Evolutionary conservation across 92 coral and sea anemone genomes (phyloP).

Genomic region (Nematostella vectensis): DNA sequence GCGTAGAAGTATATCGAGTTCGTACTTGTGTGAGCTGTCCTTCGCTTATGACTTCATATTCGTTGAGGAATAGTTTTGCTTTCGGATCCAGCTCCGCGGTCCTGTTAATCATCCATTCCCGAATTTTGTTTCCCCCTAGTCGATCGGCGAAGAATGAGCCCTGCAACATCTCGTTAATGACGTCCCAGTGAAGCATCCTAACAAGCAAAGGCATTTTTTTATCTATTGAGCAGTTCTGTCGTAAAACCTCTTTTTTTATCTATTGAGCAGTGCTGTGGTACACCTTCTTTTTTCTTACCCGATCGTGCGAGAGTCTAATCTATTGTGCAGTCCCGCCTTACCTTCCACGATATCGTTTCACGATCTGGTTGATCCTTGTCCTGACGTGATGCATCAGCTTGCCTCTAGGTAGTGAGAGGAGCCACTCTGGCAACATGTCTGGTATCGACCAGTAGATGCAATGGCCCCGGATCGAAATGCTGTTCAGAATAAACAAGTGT

Average conservation of each 20-base stretch:
- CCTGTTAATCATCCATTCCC: constrained; percentile 71
- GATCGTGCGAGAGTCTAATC: too few relatives aligned
- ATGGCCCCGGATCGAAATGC: constrained; percentile 68
- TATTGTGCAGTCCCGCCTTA: too few relatives aligned
- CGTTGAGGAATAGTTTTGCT: constrained; percentile 63
- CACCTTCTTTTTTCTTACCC: too few relatives aligned
- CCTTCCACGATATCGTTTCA: constrained; percentile 51
- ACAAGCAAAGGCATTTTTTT: background rate
- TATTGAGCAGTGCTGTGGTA: too few relatives aligned
- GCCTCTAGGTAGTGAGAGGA: constrained; percentile 12
- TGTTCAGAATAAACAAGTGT: too few relatives aligned
- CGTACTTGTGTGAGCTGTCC: constrained; percentile 67
- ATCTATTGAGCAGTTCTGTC: background rate
- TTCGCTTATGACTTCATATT: constrained; percentile 65
- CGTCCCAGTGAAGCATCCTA: constrained; percentile 80
- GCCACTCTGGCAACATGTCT: constrained; percentile 61
- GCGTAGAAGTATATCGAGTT: too few relatives aligned
- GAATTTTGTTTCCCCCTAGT: constrained; percentile 32
- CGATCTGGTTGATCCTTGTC: constrained; percentile 29
- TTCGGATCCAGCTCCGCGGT: constrained; percentile 56
- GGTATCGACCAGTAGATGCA: constrained; percentile 74
- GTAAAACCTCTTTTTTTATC: background rate
- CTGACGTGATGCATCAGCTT: constrained; percentile 24
- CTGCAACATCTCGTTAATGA: constrained; percentile 81
- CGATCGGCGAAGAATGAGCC: constrained; percentile 69